Evolutionary conservation across 92 coral and sea anemone species (phyloP).

Genomic region (Bergia sp.): DNA sequence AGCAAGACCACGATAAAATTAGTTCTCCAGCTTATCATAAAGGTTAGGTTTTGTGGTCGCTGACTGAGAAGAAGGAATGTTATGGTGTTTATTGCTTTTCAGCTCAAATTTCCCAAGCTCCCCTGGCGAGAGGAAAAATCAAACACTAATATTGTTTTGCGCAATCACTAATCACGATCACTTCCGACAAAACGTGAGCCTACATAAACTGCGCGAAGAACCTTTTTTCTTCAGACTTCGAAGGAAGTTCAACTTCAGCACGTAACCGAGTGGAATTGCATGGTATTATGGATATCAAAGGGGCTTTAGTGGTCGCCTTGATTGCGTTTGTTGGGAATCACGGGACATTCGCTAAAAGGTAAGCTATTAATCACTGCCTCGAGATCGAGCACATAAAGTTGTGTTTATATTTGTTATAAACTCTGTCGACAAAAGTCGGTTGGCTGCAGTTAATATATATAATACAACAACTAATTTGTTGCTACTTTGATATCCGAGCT

Average conservation of each 20-base stretch:
- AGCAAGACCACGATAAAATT: neutral
- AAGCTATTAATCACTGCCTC: neutral
- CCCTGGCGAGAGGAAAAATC: neutral
- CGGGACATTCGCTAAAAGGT: slow-evolving; percentile 31
- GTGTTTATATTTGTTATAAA: neutral
- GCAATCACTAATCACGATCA: neutral
- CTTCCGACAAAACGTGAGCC: slow-evolving; percentile 22
- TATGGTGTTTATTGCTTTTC: neutral
- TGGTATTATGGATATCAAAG: slow-evolving; percentile 27
- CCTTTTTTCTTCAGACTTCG: slow-evolving; percentile 19
- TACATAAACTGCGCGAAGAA: slow-evolving; percentile 21
- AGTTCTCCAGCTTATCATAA: neutral
- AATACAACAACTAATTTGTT: neutral
- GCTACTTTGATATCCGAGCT: too few species aligned
- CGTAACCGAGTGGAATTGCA: neutral
- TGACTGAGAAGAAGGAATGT: neutral
- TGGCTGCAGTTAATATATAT: neutral
- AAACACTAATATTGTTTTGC: slow-evolving; percentile 24
- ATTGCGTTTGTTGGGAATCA: slow-evolving; percentile 15
- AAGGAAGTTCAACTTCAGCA: slow-evolving; percentile 1
- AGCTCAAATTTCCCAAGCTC: slow-evolving; percentile 15
- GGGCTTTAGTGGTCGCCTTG: slow-evolving; percentile 33
- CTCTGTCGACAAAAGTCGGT: neutral
- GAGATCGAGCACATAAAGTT: neutral
- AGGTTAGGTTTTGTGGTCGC: neutral